Evolutionary conservation across 2,797 vertebrate species (phyloP).

Genomic region (Lacerta viridis): DNA sequence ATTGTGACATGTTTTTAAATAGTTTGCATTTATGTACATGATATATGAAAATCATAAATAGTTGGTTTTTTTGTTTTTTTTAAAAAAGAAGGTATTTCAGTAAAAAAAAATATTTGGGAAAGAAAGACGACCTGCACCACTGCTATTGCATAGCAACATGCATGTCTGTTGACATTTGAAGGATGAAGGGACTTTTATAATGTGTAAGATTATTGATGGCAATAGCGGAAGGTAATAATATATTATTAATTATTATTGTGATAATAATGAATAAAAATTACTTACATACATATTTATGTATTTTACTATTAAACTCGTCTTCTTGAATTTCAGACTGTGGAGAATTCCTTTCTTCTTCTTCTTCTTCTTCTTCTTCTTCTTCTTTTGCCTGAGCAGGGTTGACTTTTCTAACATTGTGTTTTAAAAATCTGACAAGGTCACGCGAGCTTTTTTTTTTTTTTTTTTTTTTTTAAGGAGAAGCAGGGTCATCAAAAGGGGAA

Average conservation of each 20-base stretch:
- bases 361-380: not conserved
- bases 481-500: conserved; percentile 87
- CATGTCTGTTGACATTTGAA: conserved; percentile 27
- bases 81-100: not conserved
- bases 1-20: not conserved
- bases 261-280: not conserved
- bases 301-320: conserved; percentile 65
- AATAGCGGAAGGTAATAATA: not conserved
- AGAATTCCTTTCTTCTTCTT: not conserved
- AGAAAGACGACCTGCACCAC: not conserved
- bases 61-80: not conserved
- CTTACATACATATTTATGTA: conserved; percentile 19
- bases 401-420: conserved; percentile 81
- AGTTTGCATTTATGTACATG: not conserved
- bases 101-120: not conserved
- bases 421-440: conserved; percentile 80
- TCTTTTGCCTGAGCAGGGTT: conserved; percentile 56
- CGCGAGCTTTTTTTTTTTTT: conserved; percentile 64
- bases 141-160: not conserved
- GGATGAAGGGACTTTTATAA: conserved; percentile 42
- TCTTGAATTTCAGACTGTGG: conserved; percentile 60
- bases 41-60: not conserved
- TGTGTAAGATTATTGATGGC: conserved; percentile 46
- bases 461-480: conserved; percentile 62
- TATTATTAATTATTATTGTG: not conserved